A percentile compares a stretch with the other conserved stretches of the same genome.
Evolutionary conservation across 2,797 vertebrate species (phyloP).

Genomic region (Paedocypris micromegethes): DNA sequence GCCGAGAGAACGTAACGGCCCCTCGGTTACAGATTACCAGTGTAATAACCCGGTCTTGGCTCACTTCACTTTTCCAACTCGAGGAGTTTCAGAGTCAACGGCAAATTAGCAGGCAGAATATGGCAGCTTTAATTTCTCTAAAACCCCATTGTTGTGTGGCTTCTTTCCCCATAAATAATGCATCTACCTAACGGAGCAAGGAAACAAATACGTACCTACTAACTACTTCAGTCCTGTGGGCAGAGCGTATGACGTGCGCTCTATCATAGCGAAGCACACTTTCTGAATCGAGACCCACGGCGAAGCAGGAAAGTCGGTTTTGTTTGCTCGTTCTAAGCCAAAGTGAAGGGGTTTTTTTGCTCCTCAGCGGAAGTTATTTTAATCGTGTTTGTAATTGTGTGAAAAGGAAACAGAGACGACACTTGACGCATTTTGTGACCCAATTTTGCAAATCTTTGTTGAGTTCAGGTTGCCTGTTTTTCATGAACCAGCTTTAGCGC

Average conservation of each 20-base stretch:
- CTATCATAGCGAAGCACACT: slow-evolving; percentile 50
- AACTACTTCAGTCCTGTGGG: slow-evolving; percentile 60
- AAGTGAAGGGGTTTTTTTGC: slow-evolving; percentile 31
- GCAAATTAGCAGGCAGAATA: slow-evolving; percentile 67
- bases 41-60: slow-evolving; percentile 51
- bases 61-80: slow-evolving; percentile 55
- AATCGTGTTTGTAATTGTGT: slow-evolving; percentile 54
- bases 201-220: slow-evolving; percentile 66
- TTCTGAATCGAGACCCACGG: slow-evolving; percentile 46
- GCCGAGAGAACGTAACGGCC: slow-evolving; percentile 40
- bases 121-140: slow-evolving; percentile 65
- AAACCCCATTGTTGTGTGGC: slow-evolving; percentile 64
- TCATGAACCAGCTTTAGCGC: background rate
- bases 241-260: slow-evolving; percentile 61
- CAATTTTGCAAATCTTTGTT: slow-evolving; percentile 5
- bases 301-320: slow-evolving; percentile 49
- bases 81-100: slow-evolving; percentile 59
- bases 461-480: background rate
- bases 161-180: slow-evolving; percentile 72
- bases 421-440: slow-evolving; percentile 2
- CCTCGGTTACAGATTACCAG: slow-evolving; percentile 61
- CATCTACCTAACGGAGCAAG: slow-evolving; percentile 68
- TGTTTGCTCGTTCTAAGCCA: slow-evolving; percentile 49
- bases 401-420: background rate
- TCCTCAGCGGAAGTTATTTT: slow-evolving; percentile 30